These are phyloP conservation scores for Lytechinus pictus DNA, from an alignment of 35 echinoderm and acorn worm genomes.

Conservation along the genomic window DNA sequence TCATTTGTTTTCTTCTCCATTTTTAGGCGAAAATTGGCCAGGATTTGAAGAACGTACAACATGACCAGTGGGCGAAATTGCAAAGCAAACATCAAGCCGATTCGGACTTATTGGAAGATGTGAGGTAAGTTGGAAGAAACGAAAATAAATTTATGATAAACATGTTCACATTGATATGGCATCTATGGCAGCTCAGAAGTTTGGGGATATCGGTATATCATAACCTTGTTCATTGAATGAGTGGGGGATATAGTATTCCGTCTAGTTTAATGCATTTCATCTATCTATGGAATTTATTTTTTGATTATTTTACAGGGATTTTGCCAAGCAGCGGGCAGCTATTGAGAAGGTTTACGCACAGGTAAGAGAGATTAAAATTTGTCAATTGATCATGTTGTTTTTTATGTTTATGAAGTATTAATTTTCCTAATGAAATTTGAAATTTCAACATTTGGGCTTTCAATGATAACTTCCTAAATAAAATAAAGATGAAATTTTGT, in stretches of 20 bases:
- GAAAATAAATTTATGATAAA: too few species aligned
- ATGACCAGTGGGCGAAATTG: conserved; percentile 55
- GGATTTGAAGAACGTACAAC: conserved; percentile 52
- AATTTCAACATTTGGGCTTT: too few species aligned
- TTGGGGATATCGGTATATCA: too few species aligned
- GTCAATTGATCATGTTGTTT: too few species aligned
- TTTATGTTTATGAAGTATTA: too few species aligned
- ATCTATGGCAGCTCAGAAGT: not conserved
- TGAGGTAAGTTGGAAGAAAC: conserved; percentile 49
- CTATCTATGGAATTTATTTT: not conserved
- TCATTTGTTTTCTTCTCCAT: conserved; percentile 14
- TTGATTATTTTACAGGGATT: conserved; percentile 59
- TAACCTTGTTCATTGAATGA: too few species aligned
- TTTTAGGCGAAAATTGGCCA: conserved; percentile 67
- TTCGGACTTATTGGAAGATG: conserved; percentile 58
- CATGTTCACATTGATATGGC: too few species aligned
- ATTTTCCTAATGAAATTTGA: too few species aligned
- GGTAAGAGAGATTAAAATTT: not conserved
- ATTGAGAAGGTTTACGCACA: conserved; percentile 65
- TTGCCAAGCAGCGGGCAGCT: conserved; percentile 58
- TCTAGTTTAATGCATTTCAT: not conserved
- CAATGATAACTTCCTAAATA: too few species aligned
- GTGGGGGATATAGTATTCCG: not conserved
- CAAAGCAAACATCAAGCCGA: conserved; percentile 61
- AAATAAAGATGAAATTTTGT: too few species aligned